Conservation (phyloP, 2,113 vertebrate genomes). For the Stigmatopora nigra region DNA sequence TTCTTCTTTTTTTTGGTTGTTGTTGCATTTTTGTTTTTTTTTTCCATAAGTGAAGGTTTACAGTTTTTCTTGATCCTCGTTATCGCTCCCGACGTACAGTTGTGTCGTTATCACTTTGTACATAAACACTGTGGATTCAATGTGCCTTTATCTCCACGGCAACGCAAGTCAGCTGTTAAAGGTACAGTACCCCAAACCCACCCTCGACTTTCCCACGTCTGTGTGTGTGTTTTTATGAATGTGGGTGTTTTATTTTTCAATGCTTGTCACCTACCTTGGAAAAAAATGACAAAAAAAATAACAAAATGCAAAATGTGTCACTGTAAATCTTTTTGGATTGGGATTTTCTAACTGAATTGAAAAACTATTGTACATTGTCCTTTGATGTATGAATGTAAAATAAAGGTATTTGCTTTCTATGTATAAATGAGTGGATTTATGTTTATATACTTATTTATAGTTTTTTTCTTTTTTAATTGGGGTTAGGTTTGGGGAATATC, state of each 20-base stretch:
- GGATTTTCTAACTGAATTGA: slow-evolving; percentile 81
- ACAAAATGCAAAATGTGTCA: slow-evolving; percentile 58
- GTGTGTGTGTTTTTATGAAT: slow-evolving; percentile 27
- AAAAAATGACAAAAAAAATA: slow-evolving; percentile 41
- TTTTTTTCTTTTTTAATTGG: not conserved
- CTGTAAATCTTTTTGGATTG: slow-evolving; percentile 79
- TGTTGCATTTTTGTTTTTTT: slow-evolving; percentile 55
- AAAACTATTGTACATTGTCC: slow-evolving; percentile 82
- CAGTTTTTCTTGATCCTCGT: slow-evolving; percentile 82
- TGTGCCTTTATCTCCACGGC: slow-evolving; percentile 74
- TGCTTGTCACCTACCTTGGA: slow-evolving; percentile 53
- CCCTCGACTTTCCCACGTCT: slow-evolving; percentile 47
- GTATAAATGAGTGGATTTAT: slow-evolving; percentile 37
- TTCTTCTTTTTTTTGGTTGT: slow-evolving; percentile 48
- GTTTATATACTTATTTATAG: no score
- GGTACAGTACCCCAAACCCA: slow-evolving; percentile 65
- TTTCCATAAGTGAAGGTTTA: slow-evolving; percentile 98
- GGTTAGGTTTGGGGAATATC: no score
- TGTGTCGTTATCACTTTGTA: slow-evolving; percentile 68
- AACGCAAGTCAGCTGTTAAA: slow-evolving; percentile 64
- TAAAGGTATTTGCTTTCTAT: slow-evolving; percentile 84
- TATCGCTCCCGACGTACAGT: slow-evolving; percentile 66
- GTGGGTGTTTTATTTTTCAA: slow-evolving; percentile 56
- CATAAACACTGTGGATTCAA: slow-evolving; percentile 86
- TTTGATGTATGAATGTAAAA: slow-evolving; percentile 98